Percentiles rank a stretch among this genome's conserved stretches.
Evolutionary conservation across 2,797 vertebrate genomes (phyloP).

Genomic region (Gila robusta): DNA sequence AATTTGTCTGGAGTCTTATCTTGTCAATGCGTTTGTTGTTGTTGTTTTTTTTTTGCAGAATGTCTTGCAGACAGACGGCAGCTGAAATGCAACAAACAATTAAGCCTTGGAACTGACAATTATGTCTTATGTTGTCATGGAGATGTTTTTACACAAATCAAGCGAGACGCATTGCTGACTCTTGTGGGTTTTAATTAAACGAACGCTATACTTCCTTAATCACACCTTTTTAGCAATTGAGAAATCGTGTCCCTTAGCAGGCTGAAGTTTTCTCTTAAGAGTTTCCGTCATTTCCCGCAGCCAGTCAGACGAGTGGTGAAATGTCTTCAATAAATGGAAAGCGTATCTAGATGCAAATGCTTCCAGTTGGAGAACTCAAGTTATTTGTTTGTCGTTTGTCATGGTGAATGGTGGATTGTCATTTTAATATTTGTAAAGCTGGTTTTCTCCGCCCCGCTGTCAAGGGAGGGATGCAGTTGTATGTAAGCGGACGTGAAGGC

Average conservation of each 20-base stretch:
- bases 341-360: background rate
- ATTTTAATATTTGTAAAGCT: constrained; percentile 50
- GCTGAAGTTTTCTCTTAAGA: constrained; percentile 20
- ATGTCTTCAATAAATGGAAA: constrained; percentile 17
- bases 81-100: constrained; percentile 50
- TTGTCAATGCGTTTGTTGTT: constrained; percentile 52
- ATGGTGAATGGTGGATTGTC: background rate
- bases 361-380: constrained; percentile 12
- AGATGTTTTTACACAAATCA: constrained; percentile 40
- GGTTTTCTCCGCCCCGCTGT: constrained; percentile 59
- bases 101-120: constrained; percentile 49
- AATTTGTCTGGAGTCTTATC: constrained; percentile 71
- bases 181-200: constrained; percentile 49
- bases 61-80: constrained; percentile 41
- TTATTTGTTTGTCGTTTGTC: constrained; percentile 21
- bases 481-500: constrained; percentile 79
- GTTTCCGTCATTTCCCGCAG: background rate
- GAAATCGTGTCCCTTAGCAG: constrained; percentile 16
- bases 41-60: constrained; percentile 28
- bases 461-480: constrained; percentile 63
- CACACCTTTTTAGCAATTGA: constrained; percentile 19
- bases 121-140: constrained; percentile 48
- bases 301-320: background rate
- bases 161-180: constrained; percentile 41
- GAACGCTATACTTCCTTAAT: constrained; percentile 32